phyloP scores from a whole-genome alignment of 2,113 vertebrate species.

The Peromyscus polionotus region DNA sequence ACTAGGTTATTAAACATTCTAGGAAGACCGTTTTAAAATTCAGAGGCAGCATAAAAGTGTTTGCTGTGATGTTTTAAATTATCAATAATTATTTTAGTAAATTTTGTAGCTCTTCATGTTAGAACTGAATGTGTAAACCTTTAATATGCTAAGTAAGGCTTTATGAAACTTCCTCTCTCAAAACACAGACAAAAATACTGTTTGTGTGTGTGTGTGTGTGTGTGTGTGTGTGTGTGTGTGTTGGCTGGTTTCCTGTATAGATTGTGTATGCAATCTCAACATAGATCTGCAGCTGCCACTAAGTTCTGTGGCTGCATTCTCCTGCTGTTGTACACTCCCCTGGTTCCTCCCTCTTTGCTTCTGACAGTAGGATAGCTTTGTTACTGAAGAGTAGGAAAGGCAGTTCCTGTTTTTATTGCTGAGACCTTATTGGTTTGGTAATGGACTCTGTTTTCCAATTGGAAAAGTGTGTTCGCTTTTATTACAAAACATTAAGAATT shows the following conservation, averaged over 20 bases:
- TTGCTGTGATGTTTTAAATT: conserved; percentile 49
- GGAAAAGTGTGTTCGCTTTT: conserved; percentile 8
- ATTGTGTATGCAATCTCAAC: background rate
- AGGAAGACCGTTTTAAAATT: background rate
- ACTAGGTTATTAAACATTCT: background rate
- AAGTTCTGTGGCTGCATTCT: background rate
- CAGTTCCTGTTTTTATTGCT: background rate
- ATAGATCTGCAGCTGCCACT: background rate
- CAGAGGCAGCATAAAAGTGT: background rate
- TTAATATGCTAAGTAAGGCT: background rate
- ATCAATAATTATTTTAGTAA: background rate
- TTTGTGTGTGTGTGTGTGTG: too few relatives aligned
- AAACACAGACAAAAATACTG: background rate
- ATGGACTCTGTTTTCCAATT: background rate
- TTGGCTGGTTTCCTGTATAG: background rate
- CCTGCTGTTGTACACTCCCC: background rate
- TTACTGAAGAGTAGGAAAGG: background rate
- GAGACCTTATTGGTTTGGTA: background rate
- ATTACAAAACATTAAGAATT: background rate
- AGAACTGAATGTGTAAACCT: background rate
- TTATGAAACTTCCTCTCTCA: background rate
- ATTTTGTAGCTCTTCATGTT: conserved; percentile 2
- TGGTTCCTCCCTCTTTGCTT: background rate
- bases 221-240: too few relatives aligned
- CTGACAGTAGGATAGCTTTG: background rate